phyloP scores from a whole-genome alignment of 2,113 vertebrate genomes.

The Sinocyclocheilus grahami region DNA sequence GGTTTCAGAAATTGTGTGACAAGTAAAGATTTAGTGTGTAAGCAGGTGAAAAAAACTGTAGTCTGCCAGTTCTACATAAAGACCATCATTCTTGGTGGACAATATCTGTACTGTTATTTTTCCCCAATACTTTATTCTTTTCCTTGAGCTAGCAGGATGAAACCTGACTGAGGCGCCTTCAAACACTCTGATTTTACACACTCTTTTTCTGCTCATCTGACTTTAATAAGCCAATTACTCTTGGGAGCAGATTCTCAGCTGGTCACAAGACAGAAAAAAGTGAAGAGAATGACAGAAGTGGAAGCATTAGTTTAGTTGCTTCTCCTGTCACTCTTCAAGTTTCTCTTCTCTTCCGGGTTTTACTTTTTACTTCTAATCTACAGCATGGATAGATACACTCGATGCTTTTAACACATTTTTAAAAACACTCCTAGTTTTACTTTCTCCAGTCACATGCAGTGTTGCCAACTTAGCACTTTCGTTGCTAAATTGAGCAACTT shows the following conservation, averaged over 20 bases:
- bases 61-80: not conserved
- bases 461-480: too few species aligned
- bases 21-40: too few species aligned
- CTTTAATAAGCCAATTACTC: constrained; percentile 41
- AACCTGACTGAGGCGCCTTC: not conserved
- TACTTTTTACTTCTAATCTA: not conserved
- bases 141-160: not conserved
- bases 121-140: not conserved
- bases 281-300: constrained; percentile 1
- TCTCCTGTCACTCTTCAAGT: not conserved
- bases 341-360: constrained; percentile 6
- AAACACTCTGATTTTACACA: not conserved
- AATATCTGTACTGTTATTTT: not conserved
- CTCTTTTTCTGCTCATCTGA: constrained; percentile 44
- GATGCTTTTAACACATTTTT: too few species aligned
- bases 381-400: not conserved
- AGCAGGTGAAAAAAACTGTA: too few species aligned
- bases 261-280: constrained; percentile 65
- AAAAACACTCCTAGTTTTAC: not conserved
- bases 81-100: not conserved
- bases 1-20: too few species aligned
- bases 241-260: constrained; percentile 44
- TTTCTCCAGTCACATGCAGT: not conserved
- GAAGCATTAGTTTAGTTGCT: not conserved
- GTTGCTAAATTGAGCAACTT: too few species aligned